Evolutionary conservation across 2,888 invertebrate species (phyloP).

Genomic region (Agapostemon virescens): DNA sequence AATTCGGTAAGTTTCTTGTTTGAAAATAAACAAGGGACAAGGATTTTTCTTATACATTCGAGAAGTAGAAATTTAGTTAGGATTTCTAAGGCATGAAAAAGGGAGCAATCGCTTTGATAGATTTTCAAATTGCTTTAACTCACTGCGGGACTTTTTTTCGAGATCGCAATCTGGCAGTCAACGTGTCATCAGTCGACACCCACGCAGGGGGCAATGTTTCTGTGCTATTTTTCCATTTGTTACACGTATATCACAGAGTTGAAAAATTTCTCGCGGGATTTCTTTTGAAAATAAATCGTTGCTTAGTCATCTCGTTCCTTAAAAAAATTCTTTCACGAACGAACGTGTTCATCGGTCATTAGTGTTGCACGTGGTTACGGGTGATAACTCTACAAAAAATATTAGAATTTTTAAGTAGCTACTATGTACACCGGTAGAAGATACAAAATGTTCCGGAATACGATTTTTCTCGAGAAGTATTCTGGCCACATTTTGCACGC

Average conservation of each 20-base stretch:
- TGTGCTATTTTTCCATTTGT: constrained; percentile 51
- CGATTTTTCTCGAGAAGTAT: not conserved
- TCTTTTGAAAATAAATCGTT: constrained; percentile 69
- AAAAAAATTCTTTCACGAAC: constrained; percentile 62
- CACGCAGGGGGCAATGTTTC: constrained; percentile 50
- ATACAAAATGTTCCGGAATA: constrained; percentile 15
- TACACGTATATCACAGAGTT: constrained; percentile 71
- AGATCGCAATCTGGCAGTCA: not conserved
- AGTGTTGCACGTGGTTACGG: constrained; percentile 40
- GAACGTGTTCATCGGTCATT: constrained; percentile 57
- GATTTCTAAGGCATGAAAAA: not conserved
- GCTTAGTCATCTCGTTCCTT: constrained; percentile 54
- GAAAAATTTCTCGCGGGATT: constrained; percentile 63
- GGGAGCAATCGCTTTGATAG: not conserved
- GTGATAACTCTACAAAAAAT: constrained; percentile 65
- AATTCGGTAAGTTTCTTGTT: too few species aligned
- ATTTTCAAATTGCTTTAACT: too few species aligned
- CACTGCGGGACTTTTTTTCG: too few species aligned
- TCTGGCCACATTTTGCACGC: not conserved
- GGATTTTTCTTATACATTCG: not conserved
- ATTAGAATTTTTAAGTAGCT: constrained; percentile 63
- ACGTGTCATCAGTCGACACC: not conserved
- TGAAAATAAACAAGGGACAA: not conserved
- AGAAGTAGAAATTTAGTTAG: not conserved
- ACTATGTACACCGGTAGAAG: constrained; percentile 62